Evolutionary conservation across 2,888 invertebrate genomes (phyloP), one percentile per base, ranked within the genome.

Genomic region (Drosophila recens): DNA sequence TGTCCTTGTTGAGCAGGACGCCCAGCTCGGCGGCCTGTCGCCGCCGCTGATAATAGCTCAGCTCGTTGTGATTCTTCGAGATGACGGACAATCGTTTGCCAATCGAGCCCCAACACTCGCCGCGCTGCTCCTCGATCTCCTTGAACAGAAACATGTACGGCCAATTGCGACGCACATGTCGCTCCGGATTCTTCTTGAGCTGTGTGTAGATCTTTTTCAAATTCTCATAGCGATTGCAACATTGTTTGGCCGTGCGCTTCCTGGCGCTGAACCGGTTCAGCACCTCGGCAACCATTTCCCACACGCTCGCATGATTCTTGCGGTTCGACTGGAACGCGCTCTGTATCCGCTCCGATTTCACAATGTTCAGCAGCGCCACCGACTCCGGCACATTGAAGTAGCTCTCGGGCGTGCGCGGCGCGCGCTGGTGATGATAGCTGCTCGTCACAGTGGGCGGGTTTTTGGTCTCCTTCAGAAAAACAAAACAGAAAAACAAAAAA

Each of bases 381-480:
- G 92, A 92, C 61, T 92, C 92, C 45, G 93, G 92, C 17, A 92
- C 92, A 77, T 92, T 92, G 71, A 92, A 92, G 67, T 92, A 92
- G 64, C 92, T 92, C 66, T 92, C 92, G 1, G 93, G 92, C 0
- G 92, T 92, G 20, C 92, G 88, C 3, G 92, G 92, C 15, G 92
- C 92, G 27, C 92, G 88, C 79, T 93, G 93, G 69, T 93, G 93
- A 34, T 91, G 92, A 43, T 91, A 91, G 66, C 80, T 89, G 56
- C 81, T 87, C 6, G 83, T 89, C 34, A 84, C 84, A 33, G 86
- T 82, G 33, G 80, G 84, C 30, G 90, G 87, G 10, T 87, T 85
- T 62, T 91, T 91, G 2, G 89, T 87, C 67, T 91, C 91, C 91
- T 91, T 53, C 23, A 4, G 3, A 23, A 3, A 52, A 59, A 10